Evolutionary conservation across 2,888 invertebrate species (phyloP).

Genomic region (Trichogramma dendrolimi): DNA sequence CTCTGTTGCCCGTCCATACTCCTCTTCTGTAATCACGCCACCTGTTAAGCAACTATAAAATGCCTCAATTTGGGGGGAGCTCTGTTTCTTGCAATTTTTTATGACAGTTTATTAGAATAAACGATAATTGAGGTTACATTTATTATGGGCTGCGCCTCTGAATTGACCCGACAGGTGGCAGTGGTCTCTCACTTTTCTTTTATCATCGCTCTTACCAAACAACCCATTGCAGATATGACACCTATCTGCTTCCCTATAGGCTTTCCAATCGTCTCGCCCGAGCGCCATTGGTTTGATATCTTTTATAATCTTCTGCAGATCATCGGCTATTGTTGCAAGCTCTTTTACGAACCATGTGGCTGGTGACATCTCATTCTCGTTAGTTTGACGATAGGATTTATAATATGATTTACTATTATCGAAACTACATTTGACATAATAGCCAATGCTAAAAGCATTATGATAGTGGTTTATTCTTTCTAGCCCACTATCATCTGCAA

Average conservation of each 20-base stretch:
- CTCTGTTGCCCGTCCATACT: conserved; percentile 39
- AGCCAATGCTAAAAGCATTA: conserved; percentile 30
- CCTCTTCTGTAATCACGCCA: conserved; percentile 27
- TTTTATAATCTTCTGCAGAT: neutral
- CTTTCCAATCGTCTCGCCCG: neutral
- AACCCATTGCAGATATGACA: conserved; percentile 23
- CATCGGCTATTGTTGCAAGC: neutral
- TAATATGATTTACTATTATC: conserved; percentile 25
- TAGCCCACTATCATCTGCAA: neutral
- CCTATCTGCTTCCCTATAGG: neutral
- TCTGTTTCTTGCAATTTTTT: too few relatives aligned
- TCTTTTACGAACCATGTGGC: conserved; percentile 9
- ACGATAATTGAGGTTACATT: conserved; percentile 40
- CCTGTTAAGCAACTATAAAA: too few relatives aligned
- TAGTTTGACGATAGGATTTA: conserved; percentile 4
- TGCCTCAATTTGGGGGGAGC: too few relatives aligned
- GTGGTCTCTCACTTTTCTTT: conserved; percentile 28
- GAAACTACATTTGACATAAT: conserved; percentile 33
- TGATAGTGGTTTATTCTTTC: conserved; percentile 23
- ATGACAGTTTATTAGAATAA: too few relatives aligned
- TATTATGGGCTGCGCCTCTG: conserved; percentile 25
- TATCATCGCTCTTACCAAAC: conserved; percentile 13
- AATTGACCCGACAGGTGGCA: conserved; percentile 23
- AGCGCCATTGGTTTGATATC: conserved; percentile 5
- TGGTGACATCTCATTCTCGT: conserved; percentile 4